Evolutionary conservation across 1,140 invertebrate genomes (phyloP).

Genomic region (Lordiphosa mommai): DNA sequence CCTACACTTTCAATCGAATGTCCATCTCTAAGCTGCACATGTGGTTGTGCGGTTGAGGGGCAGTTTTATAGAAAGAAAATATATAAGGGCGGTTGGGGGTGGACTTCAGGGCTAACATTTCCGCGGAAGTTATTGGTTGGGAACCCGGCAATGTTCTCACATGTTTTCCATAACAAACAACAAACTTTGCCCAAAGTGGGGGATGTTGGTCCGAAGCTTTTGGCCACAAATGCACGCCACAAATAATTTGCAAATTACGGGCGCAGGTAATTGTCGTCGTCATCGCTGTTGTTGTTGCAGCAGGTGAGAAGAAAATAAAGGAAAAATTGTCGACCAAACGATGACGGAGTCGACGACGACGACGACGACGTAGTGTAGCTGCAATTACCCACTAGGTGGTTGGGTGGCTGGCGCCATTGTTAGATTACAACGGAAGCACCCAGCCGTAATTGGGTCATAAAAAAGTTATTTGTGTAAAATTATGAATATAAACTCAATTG

Average conservation of each 20-base stretch:
- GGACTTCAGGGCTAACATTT: constrained; percentile 20
- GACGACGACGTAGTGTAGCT: constrained; percentile 14
- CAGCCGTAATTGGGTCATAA: constrained; percentile 65
- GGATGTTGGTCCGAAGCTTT: neutral
- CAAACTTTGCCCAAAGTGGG: constrained; percentile 10
- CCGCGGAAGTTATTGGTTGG: constrained; percentile 16
- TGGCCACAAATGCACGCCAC: constrained; percentile 34
- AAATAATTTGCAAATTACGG: constrained; percentile 65
- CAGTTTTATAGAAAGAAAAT: constrained; percentile 1
- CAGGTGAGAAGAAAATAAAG: constrained; percentile 43
- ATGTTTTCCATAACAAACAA: constrained; percentile 52
- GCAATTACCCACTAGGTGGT: constrained; percentile 22
- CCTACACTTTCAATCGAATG: too few relatives aligned
- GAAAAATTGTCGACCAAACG: constrained; percentile 13
- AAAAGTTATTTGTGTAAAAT: constrained; percentile 75
- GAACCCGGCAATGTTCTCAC: constrained; percentile 20
- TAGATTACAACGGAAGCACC: constrained; percentile 26
- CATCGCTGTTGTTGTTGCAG: constrained; percentile 14
- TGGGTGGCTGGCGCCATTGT: constrained; percentile 1
- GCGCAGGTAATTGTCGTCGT: constrained; percentile 54
- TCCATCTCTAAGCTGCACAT: neutral
- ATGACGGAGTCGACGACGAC: neutral
- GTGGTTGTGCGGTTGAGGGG: constrained; percentile 1
- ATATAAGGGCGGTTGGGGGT: neutral
- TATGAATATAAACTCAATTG: constrained; percentile 74